phyloP scores from a whole-genome alignment of 2,797 vertebrate species.

The Onychomys arenicola region DNA sequence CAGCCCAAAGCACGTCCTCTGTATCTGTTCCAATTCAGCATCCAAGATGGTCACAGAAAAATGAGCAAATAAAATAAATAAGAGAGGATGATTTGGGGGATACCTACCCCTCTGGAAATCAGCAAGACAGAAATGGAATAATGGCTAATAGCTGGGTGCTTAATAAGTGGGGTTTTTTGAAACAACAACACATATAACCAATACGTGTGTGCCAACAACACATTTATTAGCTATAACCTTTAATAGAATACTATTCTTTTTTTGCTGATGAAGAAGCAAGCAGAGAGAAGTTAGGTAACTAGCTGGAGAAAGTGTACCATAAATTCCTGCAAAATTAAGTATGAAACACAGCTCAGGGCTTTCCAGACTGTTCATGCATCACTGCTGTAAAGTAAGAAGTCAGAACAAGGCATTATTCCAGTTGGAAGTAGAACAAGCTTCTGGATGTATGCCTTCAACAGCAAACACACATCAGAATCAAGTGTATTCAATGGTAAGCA shows the following conservation, averaged over 20 bases:
- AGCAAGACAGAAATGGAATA: not conserved
- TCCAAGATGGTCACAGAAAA: not conserved
- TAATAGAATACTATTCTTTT: not conserved
- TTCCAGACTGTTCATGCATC: not conserved
- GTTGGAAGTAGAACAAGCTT: not conserved
- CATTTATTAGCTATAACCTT: not conserved
- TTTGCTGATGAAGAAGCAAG: slow-evolving; percentile 11
- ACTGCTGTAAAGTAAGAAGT: not conserved
- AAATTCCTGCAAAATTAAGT: not conserved
- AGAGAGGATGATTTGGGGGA: not conserved
- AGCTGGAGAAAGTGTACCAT: not conserved
- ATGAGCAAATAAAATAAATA: not conserved
- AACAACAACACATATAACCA: not conserved
- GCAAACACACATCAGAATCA: not conserved
- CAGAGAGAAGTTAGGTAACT: not conserved
- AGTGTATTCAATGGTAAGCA: not conserved
- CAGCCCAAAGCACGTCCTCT: not conserved
- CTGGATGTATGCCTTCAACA: not conserved
- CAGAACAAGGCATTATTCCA: not conserved
- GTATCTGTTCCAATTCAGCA: not conserved
- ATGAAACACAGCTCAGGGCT: not conserved
- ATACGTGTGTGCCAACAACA: not conserved
- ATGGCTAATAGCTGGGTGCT: not conserved
- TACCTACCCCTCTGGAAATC: not conserved
- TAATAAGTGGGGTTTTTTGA: not conserved